Evolutionary conservation across 35 echinoderm and acorn worm genomes (phyloP), one percentile per base, ranked within the genome.

Genomic region (Amphiura filiformis): DNA sequence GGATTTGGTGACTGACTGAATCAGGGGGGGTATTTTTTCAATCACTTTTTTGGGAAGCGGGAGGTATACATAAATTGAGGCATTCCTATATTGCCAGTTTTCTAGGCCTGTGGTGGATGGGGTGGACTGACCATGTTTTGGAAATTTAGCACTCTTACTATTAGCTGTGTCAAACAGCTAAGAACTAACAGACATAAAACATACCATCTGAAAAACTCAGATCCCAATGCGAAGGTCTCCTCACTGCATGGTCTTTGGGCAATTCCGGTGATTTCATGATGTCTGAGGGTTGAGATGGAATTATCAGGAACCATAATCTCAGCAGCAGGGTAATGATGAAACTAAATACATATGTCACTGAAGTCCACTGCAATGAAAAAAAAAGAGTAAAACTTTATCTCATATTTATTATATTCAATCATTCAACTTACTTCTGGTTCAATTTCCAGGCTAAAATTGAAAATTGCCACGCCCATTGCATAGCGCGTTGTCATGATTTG

Each of bases 201-300:
- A 0, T 91, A 91, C 89, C 89, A 36, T 91, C 89, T 39, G 89
- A 91, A 32, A 79, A 91, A 32, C 89, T 91, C 33, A 91, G 84
- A 81, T 91, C 89, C 89, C 89, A 91, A 13, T 47, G 31, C 18
- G 83, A 81, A 13, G 89, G 89, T 78, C 39, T 33, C 31, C 33
- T 34, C 23, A 28, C 37, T 20, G 23, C 20, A 35, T 34, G 57
- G 38, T 26, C n/a, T 28, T 34, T 39, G 39, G 31, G 35, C 34
- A 22, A 20, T 13, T 31, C 22, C 31, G 41, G 13, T 1, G 37
- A 57, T 78, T 35, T 31, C 26, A 42, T 42, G 34, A 22, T 31
- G 30, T 39, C 82, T 4, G 37, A 3, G 33, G 14, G 57, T 5
- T 76, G 34, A 35, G 83, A 39, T 32, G 35, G 36, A 12, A 80